These are phyloP conservation scores for Dromiciops gliroides DNA, from an alignment of 2,113 vertebrate genomes.

Conservation along the genomic window DNA sequence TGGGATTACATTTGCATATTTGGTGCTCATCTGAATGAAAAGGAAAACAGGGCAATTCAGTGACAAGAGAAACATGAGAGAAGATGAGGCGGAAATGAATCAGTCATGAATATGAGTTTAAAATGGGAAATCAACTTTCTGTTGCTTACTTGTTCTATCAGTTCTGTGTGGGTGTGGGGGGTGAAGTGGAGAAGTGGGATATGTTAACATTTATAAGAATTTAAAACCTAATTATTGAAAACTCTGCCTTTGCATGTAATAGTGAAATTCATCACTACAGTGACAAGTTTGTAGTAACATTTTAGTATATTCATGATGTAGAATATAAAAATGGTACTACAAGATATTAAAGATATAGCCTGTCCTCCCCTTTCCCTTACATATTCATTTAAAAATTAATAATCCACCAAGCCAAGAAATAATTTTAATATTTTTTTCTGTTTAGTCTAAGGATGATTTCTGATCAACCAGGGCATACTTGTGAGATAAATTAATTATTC, in stretches of 20 bases:
- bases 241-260: background rate
- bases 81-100: constrained; percentile 67
- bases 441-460: background rate
- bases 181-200: background rate
- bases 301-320: constrained; percentile 21
- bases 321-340: background rate
- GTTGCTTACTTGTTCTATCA: constrained; percentile 29
- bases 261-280: background rate
- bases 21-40: constrained; percentile 73
- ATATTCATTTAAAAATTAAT: constrained; percentile 14
- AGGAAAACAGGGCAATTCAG: constrained; percentile 58
- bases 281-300: background rate
- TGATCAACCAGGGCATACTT: background rate
- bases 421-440: background rate
- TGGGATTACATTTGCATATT: constrained; percentile 80
- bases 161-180: background rate
- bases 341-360: background rate
- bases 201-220: background rate
- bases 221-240: background rate
- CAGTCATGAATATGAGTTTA: constrained; percentile 56
- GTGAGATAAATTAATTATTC: constrained; percentile 13
- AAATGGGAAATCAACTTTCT: constrained; percentile 5
- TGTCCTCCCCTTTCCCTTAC: background rate
- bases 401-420: background rate
- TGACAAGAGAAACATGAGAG: constrained; percentile 70